Evolutionary conservation across 1,140 invertebrate genomes (phyloP).

Genomic region (Drosophila sproati): DNA sequence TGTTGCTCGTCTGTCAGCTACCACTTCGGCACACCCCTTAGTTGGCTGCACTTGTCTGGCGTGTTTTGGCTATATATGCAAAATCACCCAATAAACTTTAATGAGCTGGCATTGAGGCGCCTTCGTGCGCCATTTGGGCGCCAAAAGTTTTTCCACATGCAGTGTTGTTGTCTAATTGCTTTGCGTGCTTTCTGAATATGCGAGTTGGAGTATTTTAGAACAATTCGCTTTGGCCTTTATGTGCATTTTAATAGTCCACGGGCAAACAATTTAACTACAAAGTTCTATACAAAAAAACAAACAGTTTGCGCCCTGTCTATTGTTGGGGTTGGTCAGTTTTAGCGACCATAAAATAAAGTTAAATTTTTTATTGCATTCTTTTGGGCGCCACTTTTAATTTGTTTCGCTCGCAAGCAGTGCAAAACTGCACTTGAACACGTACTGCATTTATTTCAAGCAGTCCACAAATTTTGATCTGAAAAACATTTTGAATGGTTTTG

Average conservation of each 20-base stretch:
- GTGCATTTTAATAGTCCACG: conserved; percentile 62
- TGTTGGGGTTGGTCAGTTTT: conserved; percentile 66
- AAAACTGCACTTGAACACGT: conserved; percentile 59
- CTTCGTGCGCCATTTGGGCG: conserved; percentile 74
- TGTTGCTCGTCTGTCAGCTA: conserved; percentile 40
- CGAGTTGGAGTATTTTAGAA: conserved; percentile 23
- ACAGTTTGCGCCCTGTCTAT: conserved; percentile 8
- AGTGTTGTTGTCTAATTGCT: conserved; percentile 67
- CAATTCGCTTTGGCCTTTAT: conserved; percentile 44
- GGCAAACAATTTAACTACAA: conserved; percentile 55
- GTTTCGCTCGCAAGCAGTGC: conserved; percentile 15
- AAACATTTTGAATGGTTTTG: not conserved
- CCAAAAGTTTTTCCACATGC: conserved; percentile 69
- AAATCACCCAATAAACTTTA: conserved; percentile 74
- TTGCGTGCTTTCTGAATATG: conserved; percentile 58
- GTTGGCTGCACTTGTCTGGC: conserved; percentile 39
- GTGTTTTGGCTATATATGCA: conserved; percentile 50
- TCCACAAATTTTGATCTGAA: conserved; percentile 4
- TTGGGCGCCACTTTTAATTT: conserved; percentile 37
- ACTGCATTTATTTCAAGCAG: conserved; percentile 33
- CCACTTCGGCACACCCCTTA: conserved; percentile 28
- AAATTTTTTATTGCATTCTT: conserved; percentile 27
- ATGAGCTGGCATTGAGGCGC: conserved; percentile 78
- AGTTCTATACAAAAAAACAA: conserved; percentile 30
- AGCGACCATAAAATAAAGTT: conserved; percentile 4